A percentile compares a stretch with the other conserved stretches of the same genome.
Evolutionary conservation across 2,797 vertebrate species (phyloP).

Genomic region (Myotis daubentonii): DNA sequence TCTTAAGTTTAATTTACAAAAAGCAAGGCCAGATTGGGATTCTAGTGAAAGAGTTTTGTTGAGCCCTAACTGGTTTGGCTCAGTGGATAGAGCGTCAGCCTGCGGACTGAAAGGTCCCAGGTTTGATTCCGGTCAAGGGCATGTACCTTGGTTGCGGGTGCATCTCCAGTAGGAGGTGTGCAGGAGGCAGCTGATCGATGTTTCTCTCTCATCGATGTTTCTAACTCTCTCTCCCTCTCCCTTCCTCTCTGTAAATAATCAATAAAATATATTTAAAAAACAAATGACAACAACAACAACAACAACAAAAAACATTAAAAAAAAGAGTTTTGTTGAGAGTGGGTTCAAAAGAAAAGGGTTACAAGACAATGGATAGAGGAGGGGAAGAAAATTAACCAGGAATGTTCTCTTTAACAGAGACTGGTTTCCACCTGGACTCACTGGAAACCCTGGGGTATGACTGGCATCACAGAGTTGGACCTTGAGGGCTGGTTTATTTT

Average conservation of each 20-base stretch:
- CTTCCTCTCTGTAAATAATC: no score
- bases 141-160: no score
- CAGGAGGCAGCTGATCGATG: no score
- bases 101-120: no score
- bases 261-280: no score
- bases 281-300: no score
- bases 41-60: slow-evolving; percentile 2
- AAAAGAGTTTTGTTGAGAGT: neutral
- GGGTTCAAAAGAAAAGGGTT: neutral
- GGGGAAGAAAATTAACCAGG: neutral
- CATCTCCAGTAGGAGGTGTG: no score
- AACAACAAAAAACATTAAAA: no score
- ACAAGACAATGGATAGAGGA: neutral
- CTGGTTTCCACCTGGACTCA: neutral
- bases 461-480: neutral
- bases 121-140: no score
- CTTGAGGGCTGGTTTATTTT: neutral
- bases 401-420: neutral
- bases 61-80: neutral
- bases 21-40: neutral
- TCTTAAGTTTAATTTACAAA: neutral
- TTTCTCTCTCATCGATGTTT: no score
- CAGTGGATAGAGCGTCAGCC: no score
- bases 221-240: no score
- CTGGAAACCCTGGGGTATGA: neutral